Evolutionary conservation across 2,888 invertebrate genomes (phyloP).

Genomic region (Tricholauxania praeusta): DNA sequence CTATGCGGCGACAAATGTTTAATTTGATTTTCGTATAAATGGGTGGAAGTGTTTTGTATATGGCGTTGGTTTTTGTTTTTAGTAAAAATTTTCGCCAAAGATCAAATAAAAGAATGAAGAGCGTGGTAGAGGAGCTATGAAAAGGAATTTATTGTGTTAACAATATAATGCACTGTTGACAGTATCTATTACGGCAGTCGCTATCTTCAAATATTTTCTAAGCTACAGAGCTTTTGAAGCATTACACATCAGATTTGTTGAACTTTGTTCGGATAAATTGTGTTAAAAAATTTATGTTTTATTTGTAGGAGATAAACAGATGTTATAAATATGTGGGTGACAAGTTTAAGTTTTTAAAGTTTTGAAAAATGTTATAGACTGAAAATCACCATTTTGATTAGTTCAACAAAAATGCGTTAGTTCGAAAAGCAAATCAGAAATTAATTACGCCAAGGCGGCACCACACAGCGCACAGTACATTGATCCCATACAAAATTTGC

Average conservation of each 20-base stretch:
- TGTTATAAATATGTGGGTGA: no score
- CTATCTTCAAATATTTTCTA: conserved; percentile 3
- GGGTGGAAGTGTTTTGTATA: neutral
- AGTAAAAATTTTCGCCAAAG: neutral
- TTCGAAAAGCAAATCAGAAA: no score
- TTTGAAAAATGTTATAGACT: no score
- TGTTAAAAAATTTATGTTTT: no score
- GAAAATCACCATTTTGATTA: no score
- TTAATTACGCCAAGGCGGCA: no score
- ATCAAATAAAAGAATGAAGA: neutral
- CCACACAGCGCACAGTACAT: no score
- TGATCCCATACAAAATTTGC: no score
- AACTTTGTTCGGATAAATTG: no score
- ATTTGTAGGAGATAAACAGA: no score
- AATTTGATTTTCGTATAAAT: neutral
- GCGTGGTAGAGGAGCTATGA: conserved; percentile 9
- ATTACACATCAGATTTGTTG: neutral
- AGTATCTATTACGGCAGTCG: neutral
- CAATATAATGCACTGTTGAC: conserved; percentile 22
- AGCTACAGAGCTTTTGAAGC: neutral
- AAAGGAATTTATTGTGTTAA: neutral
- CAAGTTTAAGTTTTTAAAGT: no score
- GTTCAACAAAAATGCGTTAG: no score
- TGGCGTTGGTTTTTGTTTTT: neutral
- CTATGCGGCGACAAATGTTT: neutral